Percentiles rank a stretch among this genome's conserved stretches.
These are phyloP conservation scores for Hemichromis elongatus DNA, from an alignment of 2,113 vertebrate species.

Conservation along the genomic window DNA sequence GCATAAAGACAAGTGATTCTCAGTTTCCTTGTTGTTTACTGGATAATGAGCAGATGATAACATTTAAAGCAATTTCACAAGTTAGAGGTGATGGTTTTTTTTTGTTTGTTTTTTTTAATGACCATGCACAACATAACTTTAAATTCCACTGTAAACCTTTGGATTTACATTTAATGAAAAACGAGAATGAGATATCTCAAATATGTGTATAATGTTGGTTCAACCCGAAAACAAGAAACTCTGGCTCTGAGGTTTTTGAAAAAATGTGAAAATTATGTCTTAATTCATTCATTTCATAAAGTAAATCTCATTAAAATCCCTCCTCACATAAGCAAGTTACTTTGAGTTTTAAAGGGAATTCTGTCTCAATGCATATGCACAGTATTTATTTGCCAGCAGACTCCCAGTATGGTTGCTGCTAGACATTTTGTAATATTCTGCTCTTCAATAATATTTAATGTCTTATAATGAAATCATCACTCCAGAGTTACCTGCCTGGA, in stretches of 20 bases:
- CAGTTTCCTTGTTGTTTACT: slow-evolving; percentile 14
- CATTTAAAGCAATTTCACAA: slow-evolving; percentile 5
- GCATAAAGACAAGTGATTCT: slow-evolving; percentile 2
- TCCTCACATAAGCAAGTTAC: neutral
- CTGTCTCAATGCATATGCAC: neutral
- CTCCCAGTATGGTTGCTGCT: accelerated
- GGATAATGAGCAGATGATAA: slow-evolving; percentile 7
- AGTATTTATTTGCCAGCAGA: neutral
- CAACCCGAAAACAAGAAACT: neutral
- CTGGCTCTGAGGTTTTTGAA: neutral
- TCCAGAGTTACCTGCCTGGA: neutral
- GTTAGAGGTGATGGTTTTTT: slow-evolving; percentile 9
- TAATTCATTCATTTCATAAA: neutral
- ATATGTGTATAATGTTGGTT: neutral
- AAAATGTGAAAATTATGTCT: neutral
- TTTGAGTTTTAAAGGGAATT: neutral
- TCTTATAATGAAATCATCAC: neutral
- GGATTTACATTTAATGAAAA: neutral
- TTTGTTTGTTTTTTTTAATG: no score
- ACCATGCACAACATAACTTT: slow-evolving; percentile 2
- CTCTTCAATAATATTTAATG: neutral
- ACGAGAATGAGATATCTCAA: neutral
- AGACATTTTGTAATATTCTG: neutral
- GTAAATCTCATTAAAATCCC: neutral
- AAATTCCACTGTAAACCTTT: slow-evolving; percentile 8